Percentiles rank a stretch among this genome's conserved stretches.
These are phyloP conservation scores for Argyresthia albistria DNA, from an alignment of 2,888 invertebrate species.

Conservation along the genomic window DNA sequence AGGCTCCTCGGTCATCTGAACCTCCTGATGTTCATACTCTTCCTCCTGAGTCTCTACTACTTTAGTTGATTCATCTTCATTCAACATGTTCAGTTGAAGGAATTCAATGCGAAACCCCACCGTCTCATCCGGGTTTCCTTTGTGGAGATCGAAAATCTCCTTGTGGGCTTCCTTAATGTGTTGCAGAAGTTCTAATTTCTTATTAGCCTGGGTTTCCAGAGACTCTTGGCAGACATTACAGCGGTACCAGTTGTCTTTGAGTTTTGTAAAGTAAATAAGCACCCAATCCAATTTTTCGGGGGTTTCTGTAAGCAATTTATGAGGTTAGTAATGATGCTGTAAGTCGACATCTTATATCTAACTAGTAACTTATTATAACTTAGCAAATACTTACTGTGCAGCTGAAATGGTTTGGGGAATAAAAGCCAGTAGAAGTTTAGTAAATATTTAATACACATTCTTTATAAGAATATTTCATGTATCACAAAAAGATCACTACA, in stretches of 20 bases:
- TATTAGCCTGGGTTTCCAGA: constrained; percentile 24
- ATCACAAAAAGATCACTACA: too few species aligned
- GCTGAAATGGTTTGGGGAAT: background rate
- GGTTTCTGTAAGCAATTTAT: background rate
- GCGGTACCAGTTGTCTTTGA: constrained; percentile 22
- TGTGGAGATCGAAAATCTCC: constrained; percentile 50
- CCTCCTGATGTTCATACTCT: background rate
- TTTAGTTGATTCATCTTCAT: background rate
- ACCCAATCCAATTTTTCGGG: constrained; percentile 38
- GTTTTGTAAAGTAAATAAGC: constrained; percentile 40
- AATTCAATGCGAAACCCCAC: constrained; percentile 59
- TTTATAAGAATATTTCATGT: too few species aligned
- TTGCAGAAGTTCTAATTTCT: constrained; percentile 28
- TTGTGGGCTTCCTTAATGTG: constrained; percentile 40
- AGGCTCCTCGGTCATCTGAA: background rate
- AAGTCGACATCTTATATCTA: background rate
- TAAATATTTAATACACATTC: background rate
- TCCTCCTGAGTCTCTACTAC: background rate
- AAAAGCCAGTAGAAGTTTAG: background rate
- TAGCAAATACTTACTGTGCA: background rate
- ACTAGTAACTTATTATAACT: background rate
- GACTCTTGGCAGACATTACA: constrained; percentile 51
- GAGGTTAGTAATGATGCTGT: background rate
- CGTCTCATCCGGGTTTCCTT: constrained; percentile 40
- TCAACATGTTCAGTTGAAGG: constrained; percentile 25